A percentile compares a stretch with the other conserved stretches of the same genome.
Evolutionary conservation across 2,113 vertebrate species (phyloP).

Genomic region (Pseudopodoces humilis): DNA sequence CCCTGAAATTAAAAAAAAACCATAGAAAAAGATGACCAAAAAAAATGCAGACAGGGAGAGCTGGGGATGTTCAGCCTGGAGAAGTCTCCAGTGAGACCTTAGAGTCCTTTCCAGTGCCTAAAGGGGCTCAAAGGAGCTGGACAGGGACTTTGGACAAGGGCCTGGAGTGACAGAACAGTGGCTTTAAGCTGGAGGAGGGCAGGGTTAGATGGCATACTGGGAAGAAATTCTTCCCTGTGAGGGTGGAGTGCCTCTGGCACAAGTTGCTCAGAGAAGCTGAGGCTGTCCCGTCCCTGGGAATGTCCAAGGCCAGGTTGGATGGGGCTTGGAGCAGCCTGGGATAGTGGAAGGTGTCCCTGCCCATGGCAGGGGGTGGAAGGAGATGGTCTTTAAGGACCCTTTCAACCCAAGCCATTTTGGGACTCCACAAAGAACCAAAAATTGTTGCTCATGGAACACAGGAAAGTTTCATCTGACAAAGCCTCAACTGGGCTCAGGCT

Average conservation of each 20-base stretch:
- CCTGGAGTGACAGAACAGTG: not conserved
- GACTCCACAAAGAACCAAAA: not conserved
- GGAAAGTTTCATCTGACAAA: not conserved
- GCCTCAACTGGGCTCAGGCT: not conserved
- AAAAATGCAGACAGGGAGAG: not conserved
- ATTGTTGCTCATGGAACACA: accelerated
- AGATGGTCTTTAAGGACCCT: not conserved
- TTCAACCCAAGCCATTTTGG: not conserved
- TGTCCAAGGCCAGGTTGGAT: not conserved
- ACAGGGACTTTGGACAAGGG: not conserved
- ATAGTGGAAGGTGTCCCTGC: not conserved
- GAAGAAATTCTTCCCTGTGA: not conserved
- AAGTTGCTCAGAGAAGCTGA: not conserved
- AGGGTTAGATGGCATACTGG: not conserved
- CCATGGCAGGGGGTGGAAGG: not conserved
- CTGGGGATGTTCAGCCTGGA: not conserved
- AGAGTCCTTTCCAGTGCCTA: not conserved
- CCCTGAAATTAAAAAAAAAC: not conserved
- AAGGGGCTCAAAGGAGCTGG: not conserved
- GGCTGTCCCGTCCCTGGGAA: not conserved
- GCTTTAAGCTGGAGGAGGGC: not conserved
- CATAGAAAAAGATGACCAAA: not conserved
- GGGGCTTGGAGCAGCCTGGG: not conserved
- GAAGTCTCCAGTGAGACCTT: not conserved
- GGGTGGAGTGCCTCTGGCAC: not conserved